Evolutionary conservation across 2,888 invertebrate species (phyloP).

Genomic region (Acleris emargana): DNA sequence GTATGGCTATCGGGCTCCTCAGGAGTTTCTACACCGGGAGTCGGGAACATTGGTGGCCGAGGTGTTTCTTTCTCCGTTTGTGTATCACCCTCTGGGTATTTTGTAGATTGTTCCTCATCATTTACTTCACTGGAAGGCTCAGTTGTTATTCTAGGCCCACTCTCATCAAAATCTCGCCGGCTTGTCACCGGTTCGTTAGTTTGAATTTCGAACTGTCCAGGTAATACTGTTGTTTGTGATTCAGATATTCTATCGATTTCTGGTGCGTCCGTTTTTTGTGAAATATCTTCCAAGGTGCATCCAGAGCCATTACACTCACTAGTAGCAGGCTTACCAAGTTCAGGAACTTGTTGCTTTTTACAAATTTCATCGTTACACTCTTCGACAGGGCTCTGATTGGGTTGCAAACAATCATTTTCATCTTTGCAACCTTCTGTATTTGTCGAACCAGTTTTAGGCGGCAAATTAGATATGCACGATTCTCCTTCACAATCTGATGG

Average conservation of each 20-base stretch:
- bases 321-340: slow-evolving; percentile 45
- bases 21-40: slow-evolving; percentile 12
- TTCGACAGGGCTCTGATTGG: slow-evolving; percentile 41
- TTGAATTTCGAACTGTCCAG: slow-evolving; percentile 19
- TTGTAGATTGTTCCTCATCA: slow-evolving; percentile 1
- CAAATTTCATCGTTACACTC: slow-evolving; percentile 61
- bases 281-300: slow-evolving; percentile 45
- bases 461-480: slow-evolving; percentile 29
- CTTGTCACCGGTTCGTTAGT: slow-evolving; percentile 8
- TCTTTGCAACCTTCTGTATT: slow-evolving; percentile 45
- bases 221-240: slow-evolving; percentile 7
- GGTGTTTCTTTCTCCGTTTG: slow-evolving; percentile 8
- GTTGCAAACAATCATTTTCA: slow-evolving; percentile 45
- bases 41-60: background rate
- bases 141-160: slow-evolving; percentile 11
- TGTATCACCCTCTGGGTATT: slow-evolving; percentile 11
- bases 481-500: slow-evolving; percentile 44
- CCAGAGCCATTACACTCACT: slow-evolving; percentile 50
- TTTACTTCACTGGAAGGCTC: slow-evolving; percentile 11
- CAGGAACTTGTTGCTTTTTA: slow-evolving; percentile 52
- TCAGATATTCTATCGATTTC: slow-evolving; percentile 13
- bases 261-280: slow-evolving; percentile 14
- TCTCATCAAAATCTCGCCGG: slow-evolving; percentile 7
- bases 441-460: background rate
- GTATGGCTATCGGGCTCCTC: slow-evolving; percentile 8